A percentile compares a stretch with the other conserved stretches of the same genome.
Conservation (phyloP, 2,888 invertebrate genomes). For the Erynnis tages region DNA sequence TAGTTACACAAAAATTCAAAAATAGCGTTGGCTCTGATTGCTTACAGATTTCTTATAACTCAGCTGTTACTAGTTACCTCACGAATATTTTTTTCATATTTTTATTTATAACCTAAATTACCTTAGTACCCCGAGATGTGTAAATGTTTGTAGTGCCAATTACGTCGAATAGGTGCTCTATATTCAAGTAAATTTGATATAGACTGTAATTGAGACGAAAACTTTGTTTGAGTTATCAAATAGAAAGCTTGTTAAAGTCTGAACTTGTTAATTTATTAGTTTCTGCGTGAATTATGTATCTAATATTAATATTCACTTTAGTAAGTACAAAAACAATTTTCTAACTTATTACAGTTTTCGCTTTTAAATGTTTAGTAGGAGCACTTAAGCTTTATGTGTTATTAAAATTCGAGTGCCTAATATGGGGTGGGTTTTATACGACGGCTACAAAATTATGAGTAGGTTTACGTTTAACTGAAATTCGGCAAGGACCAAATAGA, state of each 20-base stretch:
- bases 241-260: slow-evolving; percentile 1
- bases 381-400: slow-evolving; percentile 14
- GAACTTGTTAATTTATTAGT: not conserved
- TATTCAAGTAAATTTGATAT: slow-evolving; percentile 1
- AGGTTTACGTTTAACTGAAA: not conserved
- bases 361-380: not conserved
- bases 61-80: no score
- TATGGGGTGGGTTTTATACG: not conserved
- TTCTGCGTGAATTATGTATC: not conserved
- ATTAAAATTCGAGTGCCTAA: slow-evolving; percentile 9
- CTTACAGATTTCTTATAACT: no score
- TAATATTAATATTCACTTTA: not conserved
- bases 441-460: slow-evolving; percentile 11
- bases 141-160: no score
- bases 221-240: slow-evolving; percentile 1
- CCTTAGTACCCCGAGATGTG: no score
- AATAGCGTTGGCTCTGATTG: no score
- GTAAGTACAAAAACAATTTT: not conserved
- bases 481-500: slow-evolving; percentile 3
- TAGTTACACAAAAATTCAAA: no score
- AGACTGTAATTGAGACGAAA: slow-evolving; percentile 11
- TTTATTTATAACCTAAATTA: no score
- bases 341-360: not conserved
- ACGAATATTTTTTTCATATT: no score
- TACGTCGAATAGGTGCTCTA: no score